phyloP scores from a whole-genome alignment of 2,888 invertebrate species.

The Trichogramma evanescens region DNA sequence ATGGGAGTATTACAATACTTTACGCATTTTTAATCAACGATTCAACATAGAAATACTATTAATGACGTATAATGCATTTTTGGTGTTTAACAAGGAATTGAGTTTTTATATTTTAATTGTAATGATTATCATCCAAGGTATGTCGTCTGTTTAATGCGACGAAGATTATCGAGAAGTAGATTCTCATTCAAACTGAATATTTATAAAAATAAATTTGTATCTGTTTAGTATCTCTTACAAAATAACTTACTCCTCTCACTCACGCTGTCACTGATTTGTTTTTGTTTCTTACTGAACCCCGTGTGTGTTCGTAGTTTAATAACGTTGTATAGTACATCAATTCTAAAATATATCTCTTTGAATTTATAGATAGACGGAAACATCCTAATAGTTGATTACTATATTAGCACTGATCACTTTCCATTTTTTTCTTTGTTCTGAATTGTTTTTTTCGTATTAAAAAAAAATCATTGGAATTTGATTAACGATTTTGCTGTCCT shows the following conservation, averaged over 20 bases:
- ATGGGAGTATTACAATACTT: too few relatives aligned
- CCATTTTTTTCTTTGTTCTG: background rate
- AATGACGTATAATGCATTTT: background rate
- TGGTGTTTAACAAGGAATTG: constrained; percentile 13
- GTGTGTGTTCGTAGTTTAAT: background rate
- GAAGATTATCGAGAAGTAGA: too few relatives aligned
- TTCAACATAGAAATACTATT: too few relatives aligned
- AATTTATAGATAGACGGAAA: constrained; percentile 4
- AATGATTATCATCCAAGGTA: constrained; percentile 7
- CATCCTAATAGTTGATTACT: constrained; percentile 1
- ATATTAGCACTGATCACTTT: constrained; percentile 16
- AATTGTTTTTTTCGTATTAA: background rate
- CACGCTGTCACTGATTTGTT: background rate
- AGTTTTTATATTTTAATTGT: background rate
- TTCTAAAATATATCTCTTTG: constrained; percentile 16
- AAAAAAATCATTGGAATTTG: background rate
- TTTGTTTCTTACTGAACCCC: background rate
- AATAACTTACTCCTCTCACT: constrained; percentile 3
- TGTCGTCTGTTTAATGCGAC: constrained; percentile 7
- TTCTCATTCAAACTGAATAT: constrained; percentile 11
- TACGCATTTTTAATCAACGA: too few relatives aligned
- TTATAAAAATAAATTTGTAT: constrained; percentile 20
- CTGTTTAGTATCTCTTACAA: constrained; percentile 6
- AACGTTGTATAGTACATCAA: constrained; percentile 5
- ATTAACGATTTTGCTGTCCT: background rate